phyloP scores from a whole-genome alignment of 2,113 vertebrate genomes.

The Myotis yumanensis region DNA sequence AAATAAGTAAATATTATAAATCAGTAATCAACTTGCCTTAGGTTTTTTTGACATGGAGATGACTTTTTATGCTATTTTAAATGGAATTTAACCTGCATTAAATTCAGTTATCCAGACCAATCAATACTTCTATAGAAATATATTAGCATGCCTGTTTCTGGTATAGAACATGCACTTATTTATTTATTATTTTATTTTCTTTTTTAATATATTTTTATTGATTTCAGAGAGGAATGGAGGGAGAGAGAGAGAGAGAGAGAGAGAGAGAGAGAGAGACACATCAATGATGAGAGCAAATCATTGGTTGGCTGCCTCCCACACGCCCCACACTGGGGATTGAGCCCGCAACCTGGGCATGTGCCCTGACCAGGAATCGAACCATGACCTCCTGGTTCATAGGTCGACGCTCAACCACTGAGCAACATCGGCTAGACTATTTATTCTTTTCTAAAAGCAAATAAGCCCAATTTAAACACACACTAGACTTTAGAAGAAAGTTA shows the following conservation, averaged over 20 bases:
- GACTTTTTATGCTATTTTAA: slow-evolving; percentile 3
- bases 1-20: neutral
- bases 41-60: neutral
- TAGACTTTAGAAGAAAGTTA: slow-evolving; percentile 3
- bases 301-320: too few relatives aligned
- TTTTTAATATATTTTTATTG: too few relatives aligned
- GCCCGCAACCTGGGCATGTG: too few relatives aligned
- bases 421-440: neutral
- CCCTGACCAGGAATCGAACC: too few relatives aligned
- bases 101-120: neutral
- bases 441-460: slow-evolving; percentile 19
- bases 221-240: too few relatives aligned
- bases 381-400: too few relatives aligned
- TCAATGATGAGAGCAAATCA: too few relatives aligned
- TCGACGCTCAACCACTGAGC: too few relatives aligned
- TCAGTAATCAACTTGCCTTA: slow-evolving; percentile 30
- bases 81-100: slow-evolving; percentile 18
- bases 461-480: neutral
- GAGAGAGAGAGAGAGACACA: too few relatives aligned
- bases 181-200: neutral
- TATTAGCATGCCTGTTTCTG: neutral
- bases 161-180: neutral
- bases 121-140: slow-evolving; percentile 27
- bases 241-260: too few relatives aligned
- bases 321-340: too few relatives aligned